Evolutionary conservation across 2,113 vertebrate genomes (phyloP).

Genomic region (Regulus satrapa): DNA sequence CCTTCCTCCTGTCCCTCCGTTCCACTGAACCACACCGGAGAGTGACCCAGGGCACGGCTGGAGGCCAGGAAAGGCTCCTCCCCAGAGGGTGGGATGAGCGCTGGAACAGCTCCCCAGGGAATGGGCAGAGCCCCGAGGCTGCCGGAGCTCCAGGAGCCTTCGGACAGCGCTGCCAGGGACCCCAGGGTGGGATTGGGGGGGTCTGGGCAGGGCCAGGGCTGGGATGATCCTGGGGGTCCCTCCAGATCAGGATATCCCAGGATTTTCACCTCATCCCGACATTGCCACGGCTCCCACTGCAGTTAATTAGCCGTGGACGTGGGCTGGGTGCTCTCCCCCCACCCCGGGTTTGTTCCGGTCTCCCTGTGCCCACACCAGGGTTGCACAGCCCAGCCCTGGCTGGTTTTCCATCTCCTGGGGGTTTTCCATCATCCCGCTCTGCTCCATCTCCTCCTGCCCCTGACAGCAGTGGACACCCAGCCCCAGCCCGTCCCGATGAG

Average conservation of each 20-base stretch:
- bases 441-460: neutral
- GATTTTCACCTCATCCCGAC: neutral
- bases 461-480: too few species aligned
- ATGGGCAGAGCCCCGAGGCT: neutral
- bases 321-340: too few species aligned
- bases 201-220: neutral
- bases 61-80: neutral
- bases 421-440: neutral
- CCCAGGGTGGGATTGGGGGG: neutral
- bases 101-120: neutral
- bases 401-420: fast-evolving
- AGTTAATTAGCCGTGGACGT: fast-evolving
- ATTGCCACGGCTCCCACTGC: neutral
- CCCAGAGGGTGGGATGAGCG: neutral
- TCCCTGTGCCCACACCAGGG: fast-evolving
- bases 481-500: neutral
- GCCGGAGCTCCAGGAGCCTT: neutral
- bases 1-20: neutral
- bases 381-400: neutral
- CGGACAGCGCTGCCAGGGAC: neutral
- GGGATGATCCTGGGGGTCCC: neutral
- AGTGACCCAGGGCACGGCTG: fast-evolving
- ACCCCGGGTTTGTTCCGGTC: fast-evolving
- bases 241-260: neutral
- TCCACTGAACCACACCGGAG: too few species aligned